phyloP scores from a whole-genome alignment of 1,140 invertebrate species.

The Contarinia nasturtii region DNA sequence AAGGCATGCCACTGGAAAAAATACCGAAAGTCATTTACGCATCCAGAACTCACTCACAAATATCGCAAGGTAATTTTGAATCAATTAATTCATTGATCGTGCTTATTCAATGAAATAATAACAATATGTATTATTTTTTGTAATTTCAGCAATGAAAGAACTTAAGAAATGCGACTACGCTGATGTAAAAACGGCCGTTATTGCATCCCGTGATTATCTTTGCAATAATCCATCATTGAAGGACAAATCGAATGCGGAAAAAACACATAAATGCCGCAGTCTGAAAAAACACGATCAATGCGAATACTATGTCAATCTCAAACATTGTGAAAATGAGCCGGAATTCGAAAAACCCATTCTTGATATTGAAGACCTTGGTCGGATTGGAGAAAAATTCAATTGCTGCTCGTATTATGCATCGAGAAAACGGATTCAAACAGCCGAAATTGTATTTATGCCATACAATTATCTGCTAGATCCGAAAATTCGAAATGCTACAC shows the following conservation, averaged over 20 bases:
- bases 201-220: not conserved
- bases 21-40: not conserved
- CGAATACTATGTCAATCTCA: not conserved
- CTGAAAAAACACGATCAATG: not conserved
- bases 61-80: not conserved
- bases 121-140: too few relatives aligned
- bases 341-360: not conserved
- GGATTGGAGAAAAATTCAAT: constrained; percentile 53
- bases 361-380: constrained; percentile 88
- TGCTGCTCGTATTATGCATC: constrained; percentile 88
- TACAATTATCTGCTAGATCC: constrained; percentile 93
- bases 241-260: not conserved
- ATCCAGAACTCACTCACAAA: not conserved
- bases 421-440: constrained; percentile 54
- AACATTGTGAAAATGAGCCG: not conserved
- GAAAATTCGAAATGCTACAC: constrained; percentile 52
- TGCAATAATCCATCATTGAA: not conserved
- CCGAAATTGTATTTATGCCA: constrained; percentile 89
- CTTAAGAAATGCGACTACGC: not conserved
- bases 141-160: not conserved
- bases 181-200: not conserved
- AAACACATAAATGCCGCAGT: not conserved
- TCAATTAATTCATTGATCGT: too few relatives aligned
- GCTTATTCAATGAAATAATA: too few relatives aligned
- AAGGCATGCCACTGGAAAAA: not conserved